These are phyloP conservation scores for Corythoichthys haematopterus DNA, from an alignment of 2,113 vertebrate species.

Conservation along the genomic window DNA sequence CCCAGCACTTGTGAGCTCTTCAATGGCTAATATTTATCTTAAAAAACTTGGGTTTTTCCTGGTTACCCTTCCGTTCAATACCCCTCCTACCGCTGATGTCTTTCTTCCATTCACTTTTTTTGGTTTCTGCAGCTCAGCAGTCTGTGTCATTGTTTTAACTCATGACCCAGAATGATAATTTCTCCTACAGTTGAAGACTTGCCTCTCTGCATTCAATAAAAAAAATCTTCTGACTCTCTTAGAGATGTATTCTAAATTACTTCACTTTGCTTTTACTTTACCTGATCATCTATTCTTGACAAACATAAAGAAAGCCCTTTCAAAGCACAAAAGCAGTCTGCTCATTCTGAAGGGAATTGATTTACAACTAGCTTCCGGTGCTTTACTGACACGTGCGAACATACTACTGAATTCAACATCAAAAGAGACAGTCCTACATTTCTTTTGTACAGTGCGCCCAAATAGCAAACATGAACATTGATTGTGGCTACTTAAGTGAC, in stretches of 20 bases:
- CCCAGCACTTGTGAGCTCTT: constrained; percentile 38
- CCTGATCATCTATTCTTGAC: not conserved
- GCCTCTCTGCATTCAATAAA: constrained; percentile 18
- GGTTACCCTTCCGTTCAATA: constrained; percentile 25
- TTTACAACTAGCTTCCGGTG: too few species aligned
- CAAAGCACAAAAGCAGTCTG: not conserved
- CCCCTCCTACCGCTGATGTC: constrained; percentile 10
- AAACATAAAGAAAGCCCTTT: not conserved
- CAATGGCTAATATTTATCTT: constrained; percentile 51
- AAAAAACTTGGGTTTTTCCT: constrained; percentile 37
- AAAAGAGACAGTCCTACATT: not conserved
- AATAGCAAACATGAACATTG: not conserved
- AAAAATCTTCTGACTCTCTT: constrained; percentile 2
- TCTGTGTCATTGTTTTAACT: constrained; percentile 25
- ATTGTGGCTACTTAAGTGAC: too few species aligned
- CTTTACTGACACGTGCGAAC: too few species aligned
- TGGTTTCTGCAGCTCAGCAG: constrained; percentile 5
- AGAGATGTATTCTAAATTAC: not conserved
- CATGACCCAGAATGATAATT: constrained; percentile 13
- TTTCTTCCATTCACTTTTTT: constrained; percentile 10
- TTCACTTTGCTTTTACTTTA: not conserved
- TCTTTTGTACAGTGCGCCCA: not conserved
- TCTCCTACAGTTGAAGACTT: not conserved
- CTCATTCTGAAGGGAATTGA: too few species aligned
- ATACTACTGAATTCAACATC: too few species aligned